Conservation (phyloP, 2,113 vertebrate species). For the Chloropsis hardwickii region DNA sequence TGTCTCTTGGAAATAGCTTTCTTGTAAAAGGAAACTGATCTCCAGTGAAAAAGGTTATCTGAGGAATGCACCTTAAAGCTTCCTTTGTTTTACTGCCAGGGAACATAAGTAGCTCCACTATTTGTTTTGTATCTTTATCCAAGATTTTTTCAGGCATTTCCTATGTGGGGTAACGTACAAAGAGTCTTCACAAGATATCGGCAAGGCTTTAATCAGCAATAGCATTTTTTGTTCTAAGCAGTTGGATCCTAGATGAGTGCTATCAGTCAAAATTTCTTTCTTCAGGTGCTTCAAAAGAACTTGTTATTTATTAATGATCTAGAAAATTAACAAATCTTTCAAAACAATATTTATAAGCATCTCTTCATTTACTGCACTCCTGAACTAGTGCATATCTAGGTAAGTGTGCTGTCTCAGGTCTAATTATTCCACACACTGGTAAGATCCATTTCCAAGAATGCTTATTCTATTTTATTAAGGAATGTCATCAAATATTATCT, state of each 20-base stretch:
- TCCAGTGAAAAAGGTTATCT: not conserved
- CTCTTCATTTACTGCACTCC: not conserved
- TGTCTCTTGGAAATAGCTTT: not conserved
- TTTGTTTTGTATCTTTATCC: not conserved
- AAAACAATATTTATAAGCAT: not conserved
- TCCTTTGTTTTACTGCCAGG: not conserved
- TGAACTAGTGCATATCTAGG: not conserved
- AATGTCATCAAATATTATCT: not conserved
- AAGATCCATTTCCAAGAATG: not conserved
- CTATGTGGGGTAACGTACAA: not conserved
- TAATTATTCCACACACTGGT: not conserved
- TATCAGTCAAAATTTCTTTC: not conserved
- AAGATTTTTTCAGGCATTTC: not conserved
- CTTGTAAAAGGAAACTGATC: not conserved
- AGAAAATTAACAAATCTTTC: not conserved
- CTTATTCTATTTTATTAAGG: not conserved
- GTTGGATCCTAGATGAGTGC: not conserved
- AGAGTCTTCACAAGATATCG: not conserved
- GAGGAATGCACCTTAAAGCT: not conserved
- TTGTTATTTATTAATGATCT: not conserved
- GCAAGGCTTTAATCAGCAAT: not conserved
- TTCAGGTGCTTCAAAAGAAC: not conserved
- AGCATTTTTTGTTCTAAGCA: not conserved
- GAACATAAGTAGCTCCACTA: not conserved
- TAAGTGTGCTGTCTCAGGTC: not conserved